These are phyloP conservation scores for Eublepharis macularius DNA, from an alignment of 2,113 vertebrate genomes.

Conservation along the genomic window DNA sequence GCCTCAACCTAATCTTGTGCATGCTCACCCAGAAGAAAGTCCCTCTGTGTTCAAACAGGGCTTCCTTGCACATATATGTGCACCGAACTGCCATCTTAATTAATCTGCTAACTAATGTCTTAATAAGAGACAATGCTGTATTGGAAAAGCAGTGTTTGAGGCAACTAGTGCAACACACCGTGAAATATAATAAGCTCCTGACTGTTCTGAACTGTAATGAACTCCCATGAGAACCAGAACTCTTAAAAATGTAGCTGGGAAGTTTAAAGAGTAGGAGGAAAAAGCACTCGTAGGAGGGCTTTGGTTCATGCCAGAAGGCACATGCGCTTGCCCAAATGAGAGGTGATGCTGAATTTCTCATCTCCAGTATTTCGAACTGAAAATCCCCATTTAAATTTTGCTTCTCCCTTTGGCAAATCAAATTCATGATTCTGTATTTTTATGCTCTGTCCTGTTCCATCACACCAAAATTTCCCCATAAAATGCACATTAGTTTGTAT, in stretches of 20 bases:
- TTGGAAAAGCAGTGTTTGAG: neutral
- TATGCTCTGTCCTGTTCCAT: no score
- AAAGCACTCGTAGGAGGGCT: neutral
- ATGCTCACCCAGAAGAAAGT: neutral
- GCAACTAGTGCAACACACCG: neutral
- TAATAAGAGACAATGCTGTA: neutral
- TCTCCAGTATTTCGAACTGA: no score
- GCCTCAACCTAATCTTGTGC: neutral
- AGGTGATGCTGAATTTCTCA: no score
- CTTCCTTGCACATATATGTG: neutral
- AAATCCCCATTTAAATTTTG: no score
- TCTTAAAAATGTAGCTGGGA: neutral
- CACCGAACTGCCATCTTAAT: neutral
- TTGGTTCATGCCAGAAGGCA: neutral
- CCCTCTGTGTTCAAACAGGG: neutral
- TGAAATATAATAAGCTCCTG: neutral
- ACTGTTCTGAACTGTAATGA: slow-evolving; percentile 2
- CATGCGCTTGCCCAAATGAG: neutral
- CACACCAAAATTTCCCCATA: no score
- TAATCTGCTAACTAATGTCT: neutral
- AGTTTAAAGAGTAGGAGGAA: neutral
- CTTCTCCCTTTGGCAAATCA: no score
- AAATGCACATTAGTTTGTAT: no score
- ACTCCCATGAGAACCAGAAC: neutral
- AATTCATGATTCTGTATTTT: no score